Evolutionary conservation across 2,797 vertebrate genomes (phyloP), one percentile per base, ranked within the genome.

Genomic region (Enteromius viviparus): DNA sequence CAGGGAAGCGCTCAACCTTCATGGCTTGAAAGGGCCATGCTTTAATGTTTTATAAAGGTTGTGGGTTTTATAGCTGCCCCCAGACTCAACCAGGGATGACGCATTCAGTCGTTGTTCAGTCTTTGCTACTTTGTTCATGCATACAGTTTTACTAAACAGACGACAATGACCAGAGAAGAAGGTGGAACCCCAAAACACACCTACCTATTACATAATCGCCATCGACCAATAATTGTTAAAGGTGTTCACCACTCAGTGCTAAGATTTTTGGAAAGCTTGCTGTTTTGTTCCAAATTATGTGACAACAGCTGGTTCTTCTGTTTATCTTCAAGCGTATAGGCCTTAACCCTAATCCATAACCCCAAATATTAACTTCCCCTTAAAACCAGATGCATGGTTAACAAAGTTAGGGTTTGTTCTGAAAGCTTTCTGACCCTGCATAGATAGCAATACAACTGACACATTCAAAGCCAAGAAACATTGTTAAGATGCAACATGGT

Each of bases 71-170:
- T 62, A n/a, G 34, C 21, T 58, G 32, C 37, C 47, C 55, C 6
- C 60, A 58, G 29, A 71, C 6, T 72, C 34, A 34, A 51, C 7
- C 11, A 17, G 3, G 4, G 34, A 51, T 75, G 47, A 75, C 19
- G 26, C 86, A 84, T 86, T 84, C 76, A 81, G 78, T 85, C 87
- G 87, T 60, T 86, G 85, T 87, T 87, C 87, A 81, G 51, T 55
- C 12, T 47, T 47, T 47, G 45, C 14, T 47, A 47, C 45, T 47
- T 47, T 47, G 45, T 47, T 47, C 14, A 75, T 23, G 47, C 86
- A 82, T 58, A 23, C 55, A 58, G 55, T 58, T 58, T 58, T 58
- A 58, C n/a, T 23, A 58, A 58, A 58, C 55, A 23, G n/a, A 58
- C 4, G 1, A 23, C 11, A 23, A 4, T 12, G 11, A 58, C 53